Conservation (phyloP, 2,888 invertebrate species). For the Lycocerus yunnanus region DNA sequence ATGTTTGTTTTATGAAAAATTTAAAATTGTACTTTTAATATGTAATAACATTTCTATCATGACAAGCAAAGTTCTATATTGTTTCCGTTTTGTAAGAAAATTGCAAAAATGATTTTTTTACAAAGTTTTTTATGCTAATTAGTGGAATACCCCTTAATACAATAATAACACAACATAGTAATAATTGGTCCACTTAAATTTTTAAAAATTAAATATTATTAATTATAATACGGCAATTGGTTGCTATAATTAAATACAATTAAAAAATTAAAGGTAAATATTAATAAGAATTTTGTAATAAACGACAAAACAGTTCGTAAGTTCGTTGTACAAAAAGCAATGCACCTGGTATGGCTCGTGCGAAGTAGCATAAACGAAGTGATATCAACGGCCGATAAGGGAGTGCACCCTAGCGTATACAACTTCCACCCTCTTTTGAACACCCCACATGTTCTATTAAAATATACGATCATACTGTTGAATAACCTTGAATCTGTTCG, state of each 20-base stretch:
- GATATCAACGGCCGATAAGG: conserved; percentile 37
- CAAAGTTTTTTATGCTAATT: no score
- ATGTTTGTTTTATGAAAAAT: no score
- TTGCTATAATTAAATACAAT: not conserved
- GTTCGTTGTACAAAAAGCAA: conserved; percentile 19
- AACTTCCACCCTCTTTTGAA: conserved; percentile 31
- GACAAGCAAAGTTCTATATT: no score
- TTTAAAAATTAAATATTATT: not conserved
- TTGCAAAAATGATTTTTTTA: no score
- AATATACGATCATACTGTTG: conserved; percentile 8
- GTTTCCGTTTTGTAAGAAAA: no score
- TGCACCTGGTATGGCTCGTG: conserved; percentile 38
- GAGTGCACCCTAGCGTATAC: conserved; percentile 36
- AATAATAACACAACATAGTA: no score
- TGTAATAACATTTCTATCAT: no score
- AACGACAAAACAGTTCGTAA: not conserved
- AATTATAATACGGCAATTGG: not conserved
- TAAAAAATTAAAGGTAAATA: not conserved
- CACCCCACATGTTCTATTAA: conserved; percentile 36
- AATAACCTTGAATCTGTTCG: not conserved
- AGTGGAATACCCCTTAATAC: no score
- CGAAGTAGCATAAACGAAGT: conserved; percentile 24
- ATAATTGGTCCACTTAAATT: no score
- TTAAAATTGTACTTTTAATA: no score
- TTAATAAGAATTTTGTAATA: not conserved